Evolutionary conservation across 2,113 vertebrate species (phyloP), one percentile per base, ranked within the genome.

Genomic region (Tamias sibiricus): DNA sequence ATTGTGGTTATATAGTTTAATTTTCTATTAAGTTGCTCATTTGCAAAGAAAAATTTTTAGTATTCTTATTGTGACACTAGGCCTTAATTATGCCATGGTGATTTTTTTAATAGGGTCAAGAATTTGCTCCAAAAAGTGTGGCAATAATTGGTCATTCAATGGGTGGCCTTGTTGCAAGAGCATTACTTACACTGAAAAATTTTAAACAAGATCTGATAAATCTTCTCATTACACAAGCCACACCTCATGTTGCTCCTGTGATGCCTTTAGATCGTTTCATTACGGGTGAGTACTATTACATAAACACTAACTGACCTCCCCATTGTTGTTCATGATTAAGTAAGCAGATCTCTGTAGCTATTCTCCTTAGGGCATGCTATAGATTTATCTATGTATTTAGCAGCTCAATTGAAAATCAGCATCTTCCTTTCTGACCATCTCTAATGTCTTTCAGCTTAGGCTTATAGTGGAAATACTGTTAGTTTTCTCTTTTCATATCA

Each of bases 131-230:
- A 0, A 98, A 96, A 93, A 99, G 99, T 57, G 99, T 99, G 94
- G 99, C 99, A 30, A 98, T 99, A 49, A 99, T 99, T 19, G 99
- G 99, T 22, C 99, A 99, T 98, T 99, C 99, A 80, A 99, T 99
- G 99, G 99, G 99, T n/a, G 99, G 99, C 32, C 99, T 99, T 90
- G 98, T 99, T 97, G 99, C 99, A 83, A 99, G 99, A 96, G 99
- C 99, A 0, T 98, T 99, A 87, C 99, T 99, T 97, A 99, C 99
- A 11, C 93, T 99, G 95, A 99, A 99, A 87, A 99, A 99, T 90
- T 99, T 99, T 97, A 99, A 99, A 95, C 98, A 99, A 32, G 98
- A 98, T 5, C 98, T 99, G 90, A 99, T 99, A 97, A 99, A 98
- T 97, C 98, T 99, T 84, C 99, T 99, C 76, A 98, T 99, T 94